A percentile compares a stretch with the other conserved stretches of the same genome.
These are phyloP conservation scores for Brachionus calyciflorus DNA, from an alignment of 1,140 invertebrate genomes.

Conservation along the genomic window DNA sequence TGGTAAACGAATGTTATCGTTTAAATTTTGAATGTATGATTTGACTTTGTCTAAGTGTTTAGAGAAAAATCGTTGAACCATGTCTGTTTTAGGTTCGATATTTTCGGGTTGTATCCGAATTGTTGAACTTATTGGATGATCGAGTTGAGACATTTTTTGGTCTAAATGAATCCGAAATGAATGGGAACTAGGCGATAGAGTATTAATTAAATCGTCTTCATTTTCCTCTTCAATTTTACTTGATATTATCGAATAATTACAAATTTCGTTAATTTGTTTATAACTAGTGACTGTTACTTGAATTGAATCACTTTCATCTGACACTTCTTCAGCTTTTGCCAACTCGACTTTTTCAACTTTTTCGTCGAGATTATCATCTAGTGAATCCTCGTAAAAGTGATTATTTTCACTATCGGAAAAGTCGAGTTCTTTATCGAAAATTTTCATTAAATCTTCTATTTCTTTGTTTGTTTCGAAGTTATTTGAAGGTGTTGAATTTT, in stretches of 20 bases:
- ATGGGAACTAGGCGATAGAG: neutral
- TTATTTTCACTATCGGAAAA: slow-evolving; percentile 3
- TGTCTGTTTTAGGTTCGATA: slow-evolving; percentile 73
- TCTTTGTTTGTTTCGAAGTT: neutral
- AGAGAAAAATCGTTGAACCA: slow-evolving; percentile 87
- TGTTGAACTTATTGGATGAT: slow-evolving; percentile 17
- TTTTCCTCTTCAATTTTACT: slow-evolving; percentile 30
- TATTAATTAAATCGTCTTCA: neutral
- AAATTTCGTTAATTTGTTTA: slow-evolving; percentile 8
- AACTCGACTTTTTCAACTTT: neutral
- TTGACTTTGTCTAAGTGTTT: slow-evolving; percentile 87
- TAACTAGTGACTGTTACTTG: slow-evolving; percentile 4
- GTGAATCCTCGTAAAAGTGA: slow-evolving; percentile 5
- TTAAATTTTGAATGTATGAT: slow-evolving; percentile 81
- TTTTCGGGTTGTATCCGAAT: slow-evolving; percentile 6
- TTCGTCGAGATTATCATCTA: slow-evolving; percentile 14
- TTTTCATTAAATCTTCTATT: slow-evolving; percentile 28
- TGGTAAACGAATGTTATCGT: slow-evolving; percentile 69
- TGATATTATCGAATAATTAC: slow-evolving; percentile 19
- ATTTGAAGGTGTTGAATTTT: neutral
- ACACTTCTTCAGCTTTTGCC: neutral
- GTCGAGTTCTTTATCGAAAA: slow-evolving; percentile 5
- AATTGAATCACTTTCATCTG: slow-evolving; percentile 21
- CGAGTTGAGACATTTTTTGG: neutral
- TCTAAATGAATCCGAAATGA: slow-evolving; percentile 19